Evolutionary conservation across 2,888 invertebrate genomes (phyloP).

Genomic region (Digitonthophagus gazella): DNA sequence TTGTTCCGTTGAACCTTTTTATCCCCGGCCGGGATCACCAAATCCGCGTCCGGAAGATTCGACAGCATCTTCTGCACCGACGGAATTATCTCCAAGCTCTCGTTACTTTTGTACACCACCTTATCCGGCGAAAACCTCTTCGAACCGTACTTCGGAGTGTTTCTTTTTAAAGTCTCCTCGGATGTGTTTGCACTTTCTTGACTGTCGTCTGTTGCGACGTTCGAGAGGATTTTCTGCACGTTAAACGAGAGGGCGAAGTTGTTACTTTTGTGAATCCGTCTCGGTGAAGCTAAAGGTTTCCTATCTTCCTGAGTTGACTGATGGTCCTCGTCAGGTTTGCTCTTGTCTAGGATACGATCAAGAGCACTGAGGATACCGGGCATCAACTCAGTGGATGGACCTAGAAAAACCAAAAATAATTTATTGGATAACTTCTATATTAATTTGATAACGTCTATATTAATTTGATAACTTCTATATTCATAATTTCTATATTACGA

Average conservation of each 20-base stretch:
- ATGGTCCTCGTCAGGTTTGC: constrained; percentile 23
- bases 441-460: background rate
- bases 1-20: constrained; percentile 25
- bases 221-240: constrained; percentile 62
- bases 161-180: constrained; percentile 41
- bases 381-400: constrained; percentile 82
- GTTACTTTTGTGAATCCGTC: constrained; percentile 46
- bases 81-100: constrained; percentile 48
- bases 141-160: constrained; percentile 32
- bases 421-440: background rate
- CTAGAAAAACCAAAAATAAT: constrained; percentile 57
- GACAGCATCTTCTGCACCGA: constrained; percentile 58
- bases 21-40: constrained; percentile 35
- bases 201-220: constrained; percentile 52
- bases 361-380: constrained; percentile 84
- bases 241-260: constrained; percentile 60
- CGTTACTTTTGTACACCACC: constrained; percentile 40
- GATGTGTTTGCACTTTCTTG: constrained; percentile 45
- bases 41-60: constrained; percentile 52
- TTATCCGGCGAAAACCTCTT: constrained; percentile 22
- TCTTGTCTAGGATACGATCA: constrained; percentile 64
- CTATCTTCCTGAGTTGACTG: constrained; percentile 31
- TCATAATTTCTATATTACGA: too few species aligned
- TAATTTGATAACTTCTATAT: background rate
- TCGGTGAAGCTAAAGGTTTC: constrained; percentile 64